These are phyloP conservation scores for Ostrea edulis DNA, from an alignment of 1,140 invertebrate genomes.

Conservation along the genomic window DNA sequence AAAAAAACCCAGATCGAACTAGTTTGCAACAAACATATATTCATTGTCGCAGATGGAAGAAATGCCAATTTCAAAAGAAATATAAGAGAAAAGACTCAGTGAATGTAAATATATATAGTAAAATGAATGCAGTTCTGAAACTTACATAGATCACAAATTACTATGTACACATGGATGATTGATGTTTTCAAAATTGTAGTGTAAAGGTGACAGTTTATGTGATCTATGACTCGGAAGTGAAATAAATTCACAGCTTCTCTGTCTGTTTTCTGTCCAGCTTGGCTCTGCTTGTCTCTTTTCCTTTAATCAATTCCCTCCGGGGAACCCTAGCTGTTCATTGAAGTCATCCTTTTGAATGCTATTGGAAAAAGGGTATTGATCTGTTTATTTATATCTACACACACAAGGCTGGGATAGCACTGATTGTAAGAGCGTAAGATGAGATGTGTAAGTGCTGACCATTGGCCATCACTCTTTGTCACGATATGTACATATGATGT, in stretches of 20 bases:
- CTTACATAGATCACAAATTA: too few species aligned
- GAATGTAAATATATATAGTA: too few species aligned
- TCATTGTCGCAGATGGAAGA: too few species aligned
- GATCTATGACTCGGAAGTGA: too few species aligned
- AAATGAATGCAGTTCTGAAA: too few species aligned
- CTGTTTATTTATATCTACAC: slow-evolving; percentile 30
- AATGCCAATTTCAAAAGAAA: too few species aligned
- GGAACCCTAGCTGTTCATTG: slow-evolving; percentile 1
- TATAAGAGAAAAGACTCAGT: too few species aligned
- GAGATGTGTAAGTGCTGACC: neutral
- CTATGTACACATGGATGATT: too few species aligned
- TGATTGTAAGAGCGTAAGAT: neutral
- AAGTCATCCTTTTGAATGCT: slow-evolving; percentile 31
- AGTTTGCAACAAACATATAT: too few species aligned
- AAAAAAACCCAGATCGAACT: too few species aligned
- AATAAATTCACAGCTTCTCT: neutral
- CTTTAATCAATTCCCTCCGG: slow-evolving; percentile 13
- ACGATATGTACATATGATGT: neutral
- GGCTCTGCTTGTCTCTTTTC: neutral
- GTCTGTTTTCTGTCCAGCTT: neutral
- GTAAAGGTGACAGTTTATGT: too few species aligned
- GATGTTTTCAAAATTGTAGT: too few species aligned
- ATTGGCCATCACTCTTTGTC: neutral
- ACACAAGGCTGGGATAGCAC: neutral
- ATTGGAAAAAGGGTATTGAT: slow-evolving; percentile 33